phyloP scores from a whole-genome alignment of 2,797 vertebrate species.

The Trematomus bernacchii region DNA sequence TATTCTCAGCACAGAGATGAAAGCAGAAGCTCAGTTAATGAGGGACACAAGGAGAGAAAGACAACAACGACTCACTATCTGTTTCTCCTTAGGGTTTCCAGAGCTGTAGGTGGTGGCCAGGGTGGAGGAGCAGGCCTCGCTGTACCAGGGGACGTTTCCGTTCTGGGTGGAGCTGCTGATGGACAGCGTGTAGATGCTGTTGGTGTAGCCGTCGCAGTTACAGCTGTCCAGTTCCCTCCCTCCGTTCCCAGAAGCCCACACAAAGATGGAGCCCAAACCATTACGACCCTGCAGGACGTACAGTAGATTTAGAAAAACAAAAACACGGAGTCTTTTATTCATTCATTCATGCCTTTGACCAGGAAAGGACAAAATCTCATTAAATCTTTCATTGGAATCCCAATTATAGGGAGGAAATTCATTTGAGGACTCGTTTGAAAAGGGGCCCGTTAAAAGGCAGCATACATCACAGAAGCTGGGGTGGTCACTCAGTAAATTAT shows the following conservation, averaged over 20 bases:
- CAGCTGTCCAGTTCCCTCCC: constrained; percentile 96
- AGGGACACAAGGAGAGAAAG: constrained; percentile 60
- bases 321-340: constrained; percentile 20
- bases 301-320: constrained; percentile 27
- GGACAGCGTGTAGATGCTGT: constrained; percentile 98
- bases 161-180: constrained; percentile 98
- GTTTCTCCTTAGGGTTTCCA: constrained; percentile 94
- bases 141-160: constrained; percentile 98
- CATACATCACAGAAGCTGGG: constrained; percentile 48
- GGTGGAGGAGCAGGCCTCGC: constrained; percentile 98
- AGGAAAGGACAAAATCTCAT: constrained; percentile 43
- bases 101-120: constrained; percentile 98
- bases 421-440: constrained; percentile 52
- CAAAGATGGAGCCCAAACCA: constrained; percentile 96
- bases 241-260: constrained; percentile 97
- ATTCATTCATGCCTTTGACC: constrained; percentile 26
- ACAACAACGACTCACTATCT: constrained; percentile 92
- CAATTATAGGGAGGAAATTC: constrained; percentile 57
- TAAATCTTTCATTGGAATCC: constrained; percentile 59
- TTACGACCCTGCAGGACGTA: constrained; percentile 87
- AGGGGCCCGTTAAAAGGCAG: constrained; percentile 53
- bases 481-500: constrained; percentile 69
- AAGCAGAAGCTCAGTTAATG: constrained; percentile 3
- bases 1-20: not conserved
- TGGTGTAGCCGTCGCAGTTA: constrained; percentile 99